Evolutionary conservation across 1,140 invertebrate genomes (phyloP).

Genomic region (Ruditapes philippinarum): DNA sequence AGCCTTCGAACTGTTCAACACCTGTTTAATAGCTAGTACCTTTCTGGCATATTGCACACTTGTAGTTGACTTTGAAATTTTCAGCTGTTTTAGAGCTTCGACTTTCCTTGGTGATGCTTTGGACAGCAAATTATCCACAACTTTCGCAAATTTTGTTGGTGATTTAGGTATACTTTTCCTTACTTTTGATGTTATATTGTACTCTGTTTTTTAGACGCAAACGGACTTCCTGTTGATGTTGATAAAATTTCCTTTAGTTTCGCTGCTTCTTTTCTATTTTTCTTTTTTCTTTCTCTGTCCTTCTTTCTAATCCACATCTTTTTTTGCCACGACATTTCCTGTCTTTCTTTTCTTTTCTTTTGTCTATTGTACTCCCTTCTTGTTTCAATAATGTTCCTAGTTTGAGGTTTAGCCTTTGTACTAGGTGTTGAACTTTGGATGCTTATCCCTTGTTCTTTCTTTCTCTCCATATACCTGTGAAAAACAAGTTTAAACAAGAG

Average conservation of each 20-base stretch:
- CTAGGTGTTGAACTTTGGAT: background rate
- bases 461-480: constrained; percentile 35
- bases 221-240: background rate
- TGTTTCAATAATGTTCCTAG: constrained; percentile 45
- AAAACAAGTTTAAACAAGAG: background rate
- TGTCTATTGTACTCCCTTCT: constrained; percentile 36
- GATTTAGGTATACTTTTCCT: constrained; percentile 41
- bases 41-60: background rate
- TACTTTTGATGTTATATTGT: constrained; percentile 52
- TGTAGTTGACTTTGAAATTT: background rate
- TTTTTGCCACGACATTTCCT: constrained; percentile 39
- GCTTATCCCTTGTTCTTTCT: constrained; percentile 37
- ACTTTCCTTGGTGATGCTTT: constrained; percentile 57
- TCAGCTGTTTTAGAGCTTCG: constrained; percentile 23
- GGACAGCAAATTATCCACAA: constrained; percentile 35
- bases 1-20: constrained; percentile 35
- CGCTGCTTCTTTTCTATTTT: constrained; percentile 48
- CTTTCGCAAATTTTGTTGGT: constrained; percentile 50
- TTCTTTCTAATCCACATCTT: constrained; percentile 55
- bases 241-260: constrained; percentile 34
- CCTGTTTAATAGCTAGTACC: background rate
- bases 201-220: constrained; percentile 16
- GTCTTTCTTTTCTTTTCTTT: constrained; percentile 36
- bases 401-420: constrained; percentile 33
- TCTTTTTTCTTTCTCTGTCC: constrained; percentile 40